Percentiles rank a stretch among this genome's conserved stretches.
Conservation (phyloP, 2,113 vertebrate genomes). For the Clarias batrachus region DNA sequence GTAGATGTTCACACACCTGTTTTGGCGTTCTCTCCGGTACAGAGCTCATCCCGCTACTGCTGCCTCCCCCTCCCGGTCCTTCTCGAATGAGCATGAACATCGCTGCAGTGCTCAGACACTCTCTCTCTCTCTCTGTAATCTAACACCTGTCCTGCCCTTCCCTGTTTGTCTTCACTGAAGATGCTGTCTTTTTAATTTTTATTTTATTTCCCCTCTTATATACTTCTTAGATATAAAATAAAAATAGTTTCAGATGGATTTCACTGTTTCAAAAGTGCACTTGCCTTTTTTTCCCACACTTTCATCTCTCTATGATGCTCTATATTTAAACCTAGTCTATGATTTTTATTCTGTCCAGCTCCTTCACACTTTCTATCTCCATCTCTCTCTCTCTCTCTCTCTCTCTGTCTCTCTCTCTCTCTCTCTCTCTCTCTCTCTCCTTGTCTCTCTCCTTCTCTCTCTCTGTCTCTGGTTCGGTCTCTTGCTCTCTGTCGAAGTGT, state of each 20-base stretch:
- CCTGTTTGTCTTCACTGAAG: conserved; percentile 1
- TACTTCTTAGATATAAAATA: background rate
- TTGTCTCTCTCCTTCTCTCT: background rate
- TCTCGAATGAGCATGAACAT: conserved; percentile 82
- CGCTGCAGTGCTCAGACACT: conserved; percentile 51
- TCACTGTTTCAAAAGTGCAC: background rate
- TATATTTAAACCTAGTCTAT: background rate
- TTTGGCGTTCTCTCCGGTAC: conserved; percentile 67
- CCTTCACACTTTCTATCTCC: background rate
- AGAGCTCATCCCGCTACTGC: conserved; percentile 55
- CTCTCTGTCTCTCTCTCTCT: background rate
- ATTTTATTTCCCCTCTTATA: background rate
- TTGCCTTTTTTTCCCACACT: background rate
- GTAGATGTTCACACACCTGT: conserved; percentile 62
- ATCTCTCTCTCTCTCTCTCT: conserved; percentile 1
- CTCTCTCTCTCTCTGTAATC: conserved; percentile 54
- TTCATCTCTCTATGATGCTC: background rate
- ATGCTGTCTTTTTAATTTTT: background rate
- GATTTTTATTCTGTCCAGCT: background rate
- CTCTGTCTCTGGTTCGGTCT: background rate
- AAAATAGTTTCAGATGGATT: background rate
- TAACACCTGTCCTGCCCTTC: conserved; percentile 45
- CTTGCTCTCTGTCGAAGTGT: conserved; percentile 3
- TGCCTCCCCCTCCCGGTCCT: conserved; percentile 57
- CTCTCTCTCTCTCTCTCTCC: background rate